These are phyloP conservation scores for Telenomus remus DNA, from an alignment of 1,140 invertebrate species.

Conservation along the genomic window DNA sequence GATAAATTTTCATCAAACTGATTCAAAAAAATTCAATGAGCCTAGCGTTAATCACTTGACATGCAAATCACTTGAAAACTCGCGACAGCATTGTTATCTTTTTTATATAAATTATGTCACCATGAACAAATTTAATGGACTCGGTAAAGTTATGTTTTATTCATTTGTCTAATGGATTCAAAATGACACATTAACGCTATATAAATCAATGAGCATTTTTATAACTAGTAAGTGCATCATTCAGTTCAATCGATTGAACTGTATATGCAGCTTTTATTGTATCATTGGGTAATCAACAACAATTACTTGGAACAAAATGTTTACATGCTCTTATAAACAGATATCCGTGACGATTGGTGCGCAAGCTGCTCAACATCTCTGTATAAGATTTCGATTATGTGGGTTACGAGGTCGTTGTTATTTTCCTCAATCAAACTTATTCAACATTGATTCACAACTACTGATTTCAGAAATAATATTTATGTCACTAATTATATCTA, in stretches of 20 bases:
- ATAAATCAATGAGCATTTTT: slow-evolving; percentile 16
- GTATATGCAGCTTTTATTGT: background rate
- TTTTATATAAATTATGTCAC: slow-evolving; percentile 19
- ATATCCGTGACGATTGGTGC: no score
- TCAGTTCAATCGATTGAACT: slow-evolving; percentile 3
- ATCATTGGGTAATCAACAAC: background rate
- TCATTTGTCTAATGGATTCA: slow-evolving; percentile 22
- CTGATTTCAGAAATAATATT: no score
- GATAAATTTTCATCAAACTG: no score
- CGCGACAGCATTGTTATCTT: slow-evolving; percentile 8
- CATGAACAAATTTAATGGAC: slow-evolving; percentile 1
- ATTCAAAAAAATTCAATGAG: no score
- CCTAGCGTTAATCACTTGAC: no score
- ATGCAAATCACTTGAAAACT: no score
- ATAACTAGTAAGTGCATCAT: slow-evolving; percentile 5
- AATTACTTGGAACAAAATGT: slow-evolving; percentile 1
- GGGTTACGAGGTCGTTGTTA: no score
- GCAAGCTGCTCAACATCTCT: no score
- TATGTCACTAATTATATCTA: no score
- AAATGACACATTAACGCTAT: slow-evolving; percentile 15
- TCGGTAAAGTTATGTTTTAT: slow-evolving; percentile 13
- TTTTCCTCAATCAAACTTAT: no score
- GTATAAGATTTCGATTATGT: no score
- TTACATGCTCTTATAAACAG: background rate
- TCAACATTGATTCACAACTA: no score